Conservation (phyloP, 2,888 invertebrate species). For the Monopis laevigella region DNA sequence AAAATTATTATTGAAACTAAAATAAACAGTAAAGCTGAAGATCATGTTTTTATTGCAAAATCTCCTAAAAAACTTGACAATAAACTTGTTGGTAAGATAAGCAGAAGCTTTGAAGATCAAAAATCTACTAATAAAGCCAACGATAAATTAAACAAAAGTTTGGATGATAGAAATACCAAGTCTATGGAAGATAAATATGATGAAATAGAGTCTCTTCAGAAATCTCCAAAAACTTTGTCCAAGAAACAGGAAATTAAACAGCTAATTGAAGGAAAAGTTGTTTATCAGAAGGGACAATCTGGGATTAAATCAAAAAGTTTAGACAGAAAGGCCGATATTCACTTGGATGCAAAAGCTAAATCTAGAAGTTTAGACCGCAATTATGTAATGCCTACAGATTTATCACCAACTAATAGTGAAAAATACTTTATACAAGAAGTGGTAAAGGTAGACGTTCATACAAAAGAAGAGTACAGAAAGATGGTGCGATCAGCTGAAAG, state of each 20-base stretch:
- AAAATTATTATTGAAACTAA: constrained; percentile 76
- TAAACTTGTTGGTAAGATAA: constrained; percentile 64
- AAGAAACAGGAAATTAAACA: constrained; percentile 71
- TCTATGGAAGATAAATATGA: constrained; percentile 71
- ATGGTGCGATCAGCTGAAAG: constrained; percentile 16
- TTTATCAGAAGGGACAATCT: constrained; percentile 64
- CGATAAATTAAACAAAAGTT: constrained; percentile 69
- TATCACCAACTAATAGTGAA: constrained; percentile 39
- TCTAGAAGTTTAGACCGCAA: constrained; percentile 75
- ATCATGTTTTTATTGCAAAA: constrained; percentile 79
- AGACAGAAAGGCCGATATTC: constrained; percentile 70
- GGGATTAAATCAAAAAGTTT: constrained; percentile 73
- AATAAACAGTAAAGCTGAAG: constrained; percentile 78
- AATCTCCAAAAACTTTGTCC: constrained; percentile 68
- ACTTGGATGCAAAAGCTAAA: constrained; percentile 67
- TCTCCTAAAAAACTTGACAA: constrained; percentile 77
- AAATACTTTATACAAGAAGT: constrained; percentile 60
- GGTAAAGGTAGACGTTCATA: constrained; percentile 57
- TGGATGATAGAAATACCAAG: constrained; percentile 69
- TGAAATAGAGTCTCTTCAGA: constrained; percentile 62
- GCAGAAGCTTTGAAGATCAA: constrained; percentile 71
- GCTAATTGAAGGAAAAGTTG: constrained; percentile 70
- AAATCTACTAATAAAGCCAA: constrained; percentile 60
- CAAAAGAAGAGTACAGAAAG: constrained; percentile 27
- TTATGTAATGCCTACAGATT: constrained; percentile 54